Evolutionary conservation across 2,888 invertebrate species (phyloP).

Genomic region (Lamellibrachia satsuma): DNA sequence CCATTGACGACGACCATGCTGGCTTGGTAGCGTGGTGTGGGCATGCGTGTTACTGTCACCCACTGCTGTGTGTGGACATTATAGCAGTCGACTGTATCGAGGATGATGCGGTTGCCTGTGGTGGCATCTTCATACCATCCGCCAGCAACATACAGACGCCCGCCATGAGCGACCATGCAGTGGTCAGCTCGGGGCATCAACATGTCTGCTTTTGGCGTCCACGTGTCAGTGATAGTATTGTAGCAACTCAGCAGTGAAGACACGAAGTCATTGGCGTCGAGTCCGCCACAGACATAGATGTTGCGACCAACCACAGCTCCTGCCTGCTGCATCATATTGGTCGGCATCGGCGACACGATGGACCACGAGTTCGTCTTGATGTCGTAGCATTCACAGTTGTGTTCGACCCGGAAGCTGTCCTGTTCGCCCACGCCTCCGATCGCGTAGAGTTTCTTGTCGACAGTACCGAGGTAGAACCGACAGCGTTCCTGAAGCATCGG

Average conservation of each 20-base stretch:
- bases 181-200: conserved; percentile 53
- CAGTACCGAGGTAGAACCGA: conserved; percentile 62
- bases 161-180: conserved; percentile 49
- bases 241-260: conserved; percentile 43
- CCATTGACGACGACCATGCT: conserved; percentile 73
- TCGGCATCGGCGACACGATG: conserved; percentile 25
- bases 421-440: conserved; percentile 49
- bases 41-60: conserved; percentile 73
- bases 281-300: conserved; percentile 68
- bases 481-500: conserved; percentile 68
- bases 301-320: conserved; percentile 28
- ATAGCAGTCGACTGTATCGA: conserved; percentile 75
- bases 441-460: conserved; percentile 51
- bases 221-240: conserved; percentile 45
- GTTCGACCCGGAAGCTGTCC: conserved; percentile 5
- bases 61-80: conserved; percentile 72
- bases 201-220: conserved; percentile 48
- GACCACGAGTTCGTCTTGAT: conserved; percentile 30
- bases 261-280: conserved; percentile 67
- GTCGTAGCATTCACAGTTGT: conserved; percentile 34
- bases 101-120: conserved; percentile 69
- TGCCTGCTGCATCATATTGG: conserved; percentile 27
- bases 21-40: conserved; percentile 76
- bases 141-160: conserved; percentile 51
- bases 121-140: conserved; percentile 69